Percentiles rank a stretch among this genome's conserved stretches.
phyloP scores from a whole-genome alignment of 1,140 invertebrate genomes.

The Drosophila azteca region DNA sequence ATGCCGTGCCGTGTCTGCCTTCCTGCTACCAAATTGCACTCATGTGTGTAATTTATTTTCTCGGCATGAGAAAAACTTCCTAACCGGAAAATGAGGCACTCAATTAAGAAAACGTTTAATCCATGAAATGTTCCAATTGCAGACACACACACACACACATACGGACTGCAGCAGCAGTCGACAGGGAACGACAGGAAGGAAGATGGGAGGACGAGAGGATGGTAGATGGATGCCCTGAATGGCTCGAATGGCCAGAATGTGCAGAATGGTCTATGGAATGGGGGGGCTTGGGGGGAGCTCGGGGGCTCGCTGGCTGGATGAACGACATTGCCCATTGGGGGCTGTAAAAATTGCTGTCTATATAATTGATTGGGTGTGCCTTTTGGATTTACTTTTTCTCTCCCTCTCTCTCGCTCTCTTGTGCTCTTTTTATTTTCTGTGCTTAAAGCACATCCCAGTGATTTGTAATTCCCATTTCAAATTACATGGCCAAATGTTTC shows the following conservation, averaged over 20 bases:
- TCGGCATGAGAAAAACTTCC: conserved; percentile 79
- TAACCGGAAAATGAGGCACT: conserved; percentile 82
- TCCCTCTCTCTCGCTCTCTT: conserved; percentile 1
- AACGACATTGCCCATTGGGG: conserved; percentile 41
- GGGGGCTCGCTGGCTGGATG: not conserved
- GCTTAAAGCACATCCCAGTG: conserved; percentile 65
- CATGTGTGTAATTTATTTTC: conserved; percentile 83
- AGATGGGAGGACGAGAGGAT: not conserved
- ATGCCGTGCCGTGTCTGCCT: conserved; percentile 19
- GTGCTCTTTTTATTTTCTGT: not conserved
- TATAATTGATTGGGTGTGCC: conserved; percentile 76
- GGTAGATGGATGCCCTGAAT: not conserved
- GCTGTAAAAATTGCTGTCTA: conserved; percentile 61
- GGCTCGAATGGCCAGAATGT: no score
- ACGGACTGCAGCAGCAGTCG: conserved; percentile 7
- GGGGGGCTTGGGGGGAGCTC: no score
- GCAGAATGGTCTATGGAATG: no score
- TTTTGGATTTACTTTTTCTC: conserved; percentile 60
- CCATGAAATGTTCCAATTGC: conserved; percentile 75
- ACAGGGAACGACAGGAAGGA: conserved; percentile 16
- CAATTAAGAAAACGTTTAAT: conserved; percentile 82
- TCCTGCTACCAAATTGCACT: conserved; percentile 69
- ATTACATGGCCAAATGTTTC: conserved; percentile 58
- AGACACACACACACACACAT: conserved; percentile 27
- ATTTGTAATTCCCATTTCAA: conserved; percentile 77